Percentiles rank a stretch among this genome's conserved stretches.
Conservation (phyloP, 2,888 invertebrate genomes). For the Oligia strigilis region DNA sequence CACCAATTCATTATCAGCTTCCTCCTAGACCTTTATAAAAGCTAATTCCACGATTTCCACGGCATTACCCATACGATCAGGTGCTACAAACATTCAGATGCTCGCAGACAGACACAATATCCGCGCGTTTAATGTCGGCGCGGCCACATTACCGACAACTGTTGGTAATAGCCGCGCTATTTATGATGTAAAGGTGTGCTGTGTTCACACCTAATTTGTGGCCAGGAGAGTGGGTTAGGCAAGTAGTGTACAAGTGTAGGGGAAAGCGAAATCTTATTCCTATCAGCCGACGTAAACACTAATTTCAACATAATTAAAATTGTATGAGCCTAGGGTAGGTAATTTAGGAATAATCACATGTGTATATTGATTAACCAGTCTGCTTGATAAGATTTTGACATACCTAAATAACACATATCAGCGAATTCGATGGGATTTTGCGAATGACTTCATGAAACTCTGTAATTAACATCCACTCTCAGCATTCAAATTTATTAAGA, state of each 20-base stretch:
- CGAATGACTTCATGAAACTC: neutral
- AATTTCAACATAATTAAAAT: neutral
- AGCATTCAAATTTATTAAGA: neutral
- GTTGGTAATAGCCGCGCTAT: conserved; percentile 74
- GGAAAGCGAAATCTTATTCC: neutral
- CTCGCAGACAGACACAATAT: conserved; percentile 67
- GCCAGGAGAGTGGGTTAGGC: conserved; percentile 19
- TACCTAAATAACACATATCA: neutral
- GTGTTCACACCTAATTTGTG: conserved; percentile 46
- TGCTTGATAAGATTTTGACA: neutral
- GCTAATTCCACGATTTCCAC: conserved; percentile 41
- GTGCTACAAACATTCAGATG: conserved; percentile 63
- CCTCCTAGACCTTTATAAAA: conserved; percentile 25
- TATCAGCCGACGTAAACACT: neutral
- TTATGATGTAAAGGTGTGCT: conserved; percentile 78
- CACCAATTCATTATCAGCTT: conserved; percentile 3
- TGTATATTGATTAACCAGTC: neutral
- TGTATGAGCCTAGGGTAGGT: neutral
- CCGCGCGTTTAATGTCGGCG: conserved; percentile 68
- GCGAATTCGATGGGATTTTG: neutral
- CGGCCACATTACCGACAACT: conserved; percentile 75
- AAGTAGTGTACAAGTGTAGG: conserved; percentile 3
- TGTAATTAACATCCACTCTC: neutral
- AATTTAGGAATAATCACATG: neutral
- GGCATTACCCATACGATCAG: conserved; percentile 55